Base-by-base conservation (phyloP, 2,888 invertebrate genomes). In the Tineola bisselliella region DNA sequence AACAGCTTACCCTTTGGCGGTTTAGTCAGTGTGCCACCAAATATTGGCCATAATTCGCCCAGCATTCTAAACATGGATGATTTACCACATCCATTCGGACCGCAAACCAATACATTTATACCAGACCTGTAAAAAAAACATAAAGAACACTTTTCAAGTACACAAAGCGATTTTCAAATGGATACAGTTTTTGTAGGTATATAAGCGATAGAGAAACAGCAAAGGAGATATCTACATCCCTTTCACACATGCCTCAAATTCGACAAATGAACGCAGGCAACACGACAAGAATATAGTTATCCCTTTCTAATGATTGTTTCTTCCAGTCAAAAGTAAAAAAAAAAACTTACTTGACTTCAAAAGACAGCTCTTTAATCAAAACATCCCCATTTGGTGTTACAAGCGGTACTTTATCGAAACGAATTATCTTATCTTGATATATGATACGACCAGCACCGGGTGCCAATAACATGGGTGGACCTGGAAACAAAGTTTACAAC, bases 1-100 rank as follows among this genome's bases (percentile, higher is more conserved):
- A 99, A 99, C 25, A 99, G 90, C 75, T 98, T 97, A 17, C 96
- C 95, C 63, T 93, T 91, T 0, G 94, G 94, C n/a, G 99, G 99
- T 81, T 99, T 99, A 1, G 95, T 97, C 61, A 99, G 87, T 5
- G 91, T 91, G 1, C 98, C 98, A 19, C 96, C 96, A 89, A 97
- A 98, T 62, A 97, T 88, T 0, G 99, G 99, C 99, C 99, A 99
- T 62, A 99, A 84, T 88, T 97, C 98, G 54, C 99, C 99, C 12
- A 99, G 89, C 71, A 98, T 94, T 62, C 99, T 90, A 89, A 99
- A 99, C 70, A 99, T 89, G 0, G 98, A 98, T 61, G 97, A 97
- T 81, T 99, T 99, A 58, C 99, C 99, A 78, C 98, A 97, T 0
- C 99, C 99, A 78, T 99, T 99, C 1, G 99, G 99, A 0, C 99